Conservation (phyloP, 2,888 invertebrate genomes). For the Drosophila mimica region DNA sequence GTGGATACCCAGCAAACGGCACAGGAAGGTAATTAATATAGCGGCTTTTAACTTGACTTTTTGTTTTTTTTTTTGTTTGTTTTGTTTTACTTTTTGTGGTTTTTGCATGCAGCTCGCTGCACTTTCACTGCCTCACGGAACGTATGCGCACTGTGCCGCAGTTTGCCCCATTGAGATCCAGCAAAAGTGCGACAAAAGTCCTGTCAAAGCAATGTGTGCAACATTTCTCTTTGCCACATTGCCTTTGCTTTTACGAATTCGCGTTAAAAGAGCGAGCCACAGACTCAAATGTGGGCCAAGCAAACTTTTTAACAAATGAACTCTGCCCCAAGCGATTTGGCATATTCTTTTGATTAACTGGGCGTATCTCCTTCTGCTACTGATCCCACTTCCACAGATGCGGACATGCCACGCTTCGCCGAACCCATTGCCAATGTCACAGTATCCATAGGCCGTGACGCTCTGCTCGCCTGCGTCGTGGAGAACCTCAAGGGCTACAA, state of each 20-base stretch:
- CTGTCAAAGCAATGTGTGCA: conserved; percentile 44
- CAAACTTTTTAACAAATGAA: conserved; percentile 39
- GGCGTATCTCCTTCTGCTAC: conserved; percentile 1
- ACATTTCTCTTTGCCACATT: conserved; percentile 29
- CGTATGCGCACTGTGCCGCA: conserved; percentile 64
- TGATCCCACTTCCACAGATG: conserved; percentile 64
- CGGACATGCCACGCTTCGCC: conserved; percentile 91
- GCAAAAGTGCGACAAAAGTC: conserved; percentile 37
- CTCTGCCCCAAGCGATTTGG: conserved; percentile 17
- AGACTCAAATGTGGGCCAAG: conserved; percentile 48
- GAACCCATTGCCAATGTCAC: conserved; percentile 96
- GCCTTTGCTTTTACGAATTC: conserved; percentile 32
- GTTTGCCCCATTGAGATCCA: conserved; percentile 27
- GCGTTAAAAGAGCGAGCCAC: conserved; percentile 17
- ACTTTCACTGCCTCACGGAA: conserved; percentile 40
- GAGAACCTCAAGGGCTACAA: conserved; percentile 94
- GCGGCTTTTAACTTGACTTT: conserved; percentile 39
- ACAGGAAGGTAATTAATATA: conserved; percentile 83
- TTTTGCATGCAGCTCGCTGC: conserved; percentile 23
- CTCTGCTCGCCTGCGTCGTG: conserved; percentile 94
- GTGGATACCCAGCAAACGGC: conserved; percentile 82
- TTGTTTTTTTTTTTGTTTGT: conserved; percentile 3
- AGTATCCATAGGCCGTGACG: conserved; percentile 94
- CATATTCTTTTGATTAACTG: conserved; percentile 19
- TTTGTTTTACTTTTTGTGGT: conserved; percentile 1